Conservation (phyloP, 2,797 vertebrate genomes). For the Sparus aurata region DNA sequence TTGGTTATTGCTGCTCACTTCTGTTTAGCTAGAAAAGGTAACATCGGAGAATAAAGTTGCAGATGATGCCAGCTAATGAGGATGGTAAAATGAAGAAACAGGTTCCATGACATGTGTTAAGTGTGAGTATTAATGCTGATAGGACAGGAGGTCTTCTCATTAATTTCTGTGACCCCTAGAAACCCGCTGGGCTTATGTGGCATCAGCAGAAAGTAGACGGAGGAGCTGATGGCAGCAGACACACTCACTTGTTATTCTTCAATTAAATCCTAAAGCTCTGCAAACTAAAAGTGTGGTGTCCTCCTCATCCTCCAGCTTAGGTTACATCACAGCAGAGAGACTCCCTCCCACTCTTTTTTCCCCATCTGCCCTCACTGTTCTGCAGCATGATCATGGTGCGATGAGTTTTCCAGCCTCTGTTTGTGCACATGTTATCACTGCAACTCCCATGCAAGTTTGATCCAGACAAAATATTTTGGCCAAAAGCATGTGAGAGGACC, state of each 20-base stretch:
- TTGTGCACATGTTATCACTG: conserved; percentile 59
- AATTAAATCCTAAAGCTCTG: conserved; percentile 64
- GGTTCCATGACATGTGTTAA: conserved; percentile 39
- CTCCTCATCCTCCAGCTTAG: conserved; percentile 40
- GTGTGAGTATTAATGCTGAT: conserved; percentile 57
- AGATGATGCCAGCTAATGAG: neutral
- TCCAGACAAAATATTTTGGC: conserved; percentile 73
- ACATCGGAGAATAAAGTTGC: neutral
- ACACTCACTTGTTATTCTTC: conserved; percentile 70
- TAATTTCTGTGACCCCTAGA: conserved; percentile 41
- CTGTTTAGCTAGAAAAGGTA: neutral
- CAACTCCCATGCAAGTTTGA: conserved; percentile 58
- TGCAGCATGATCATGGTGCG: conserved; percentile 21
- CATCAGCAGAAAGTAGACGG: conserved; percentile 67
- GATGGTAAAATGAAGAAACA: conserved; percentile 9
- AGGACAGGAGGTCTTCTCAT: conserved; percentile 56
- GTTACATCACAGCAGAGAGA: conserved; percentile 49
- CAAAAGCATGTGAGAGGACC: conserved; percentile 68
- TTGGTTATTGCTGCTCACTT: too few relatives aligned
- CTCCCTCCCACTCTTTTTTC: conserved; percentile 11
- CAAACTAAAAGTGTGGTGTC: conserved; percentile 21
- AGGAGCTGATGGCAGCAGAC: conserved; percentile 56
- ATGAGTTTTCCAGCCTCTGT: conserved; percentile 48
- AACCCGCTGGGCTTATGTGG: conserved; percentile 28
- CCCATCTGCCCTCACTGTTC: neutral